Evolutionary conservation across 2,113 vertebrate species (phyloP).

Genomic region (Odobenus rosmarus): DNA sequence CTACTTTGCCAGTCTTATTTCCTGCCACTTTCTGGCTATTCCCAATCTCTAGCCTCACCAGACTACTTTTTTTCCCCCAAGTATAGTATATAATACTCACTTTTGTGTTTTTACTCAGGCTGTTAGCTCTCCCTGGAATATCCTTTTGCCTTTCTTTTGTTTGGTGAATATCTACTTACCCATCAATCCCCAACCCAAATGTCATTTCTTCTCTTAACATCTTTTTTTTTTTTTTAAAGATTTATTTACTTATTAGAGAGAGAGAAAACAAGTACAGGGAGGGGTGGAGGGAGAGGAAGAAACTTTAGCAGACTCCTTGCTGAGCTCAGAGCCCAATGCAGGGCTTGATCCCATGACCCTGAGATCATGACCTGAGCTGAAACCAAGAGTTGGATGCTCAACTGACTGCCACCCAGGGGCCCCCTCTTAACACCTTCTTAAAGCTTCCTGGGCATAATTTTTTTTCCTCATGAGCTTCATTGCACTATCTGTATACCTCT

Average conservation of each 20-base stretch:
- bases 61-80: background rate
- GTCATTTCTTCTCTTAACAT: background rate
- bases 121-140: background rate
- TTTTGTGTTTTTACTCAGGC: constrained; percentile 3
- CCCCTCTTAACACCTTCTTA: background rate
- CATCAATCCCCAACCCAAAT: background rate
- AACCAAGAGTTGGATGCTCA: background rate
- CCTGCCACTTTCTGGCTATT: background rate
- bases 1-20: background rate
- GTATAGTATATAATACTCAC: background rate
- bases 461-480: background rate
- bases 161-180: background rate
- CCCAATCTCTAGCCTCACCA: background rate
- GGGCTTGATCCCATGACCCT: background rate
- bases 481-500: background rate
- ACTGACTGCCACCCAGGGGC: background rate
- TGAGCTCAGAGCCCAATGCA: background rate
- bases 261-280: background rate
- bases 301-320: background rate
- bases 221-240: background rate
- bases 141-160: background rate
- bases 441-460: background rate
- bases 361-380: background rate
- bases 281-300: background rate
- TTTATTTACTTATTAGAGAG: background rate